These are phyloP conservation scores for Phalacrocorax aristotelis DNA, from an alignment of 2,113 vertebrate species.

Conservation along the genomic window DNA sequence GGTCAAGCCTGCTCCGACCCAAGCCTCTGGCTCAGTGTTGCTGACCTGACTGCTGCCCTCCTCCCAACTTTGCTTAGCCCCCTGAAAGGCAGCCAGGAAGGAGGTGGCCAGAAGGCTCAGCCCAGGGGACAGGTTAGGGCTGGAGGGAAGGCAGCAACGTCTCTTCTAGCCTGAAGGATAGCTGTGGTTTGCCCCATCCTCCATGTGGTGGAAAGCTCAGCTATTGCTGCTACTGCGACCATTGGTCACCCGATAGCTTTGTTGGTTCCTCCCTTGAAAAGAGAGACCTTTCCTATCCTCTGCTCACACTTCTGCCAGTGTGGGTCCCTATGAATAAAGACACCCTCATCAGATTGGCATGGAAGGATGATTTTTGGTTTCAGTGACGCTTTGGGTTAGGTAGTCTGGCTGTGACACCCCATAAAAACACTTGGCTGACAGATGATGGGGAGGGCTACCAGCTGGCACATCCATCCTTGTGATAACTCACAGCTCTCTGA, in stretches of 20 bases:
- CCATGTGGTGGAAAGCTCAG: not conserved
- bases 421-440: not conserved
- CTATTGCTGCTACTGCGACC: not conserved
- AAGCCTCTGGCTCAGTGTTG: slow-evolving; percentile 8
- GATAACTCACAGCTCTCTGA: not conserved
- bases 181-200: not conserved
- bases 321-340: not conserved
- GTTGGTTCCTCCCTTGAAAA: not conserved
- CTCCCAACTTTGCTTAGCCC: not conserved
- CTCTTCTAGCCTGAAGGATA: not conserved
- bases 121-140: not conserved
- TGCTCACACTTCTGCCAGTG: not conserved
- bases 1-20: not conserved
- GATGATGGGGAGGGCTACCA: not conserved
- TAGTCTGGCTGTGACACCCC: not conserved
- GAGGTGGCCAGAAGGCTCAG: not conserved
- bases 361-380: not conserved
- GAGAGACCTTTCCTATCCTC: not conserved
- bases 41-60: not conserved
- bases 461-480: not conserved
- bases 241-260: not conserved
- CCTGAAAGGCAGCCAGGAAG: accelerated
- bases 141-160: not conserved
- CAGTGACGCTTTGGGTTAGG: not conserved
- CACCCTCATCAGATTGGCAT: not conserved